Percentiles rank a stretch among this genome's conserved stretches.
Evolutionary conservation across 1,140 invertebrate species (phyloP).

Genomic region (Drepana arcuata): DNA sequence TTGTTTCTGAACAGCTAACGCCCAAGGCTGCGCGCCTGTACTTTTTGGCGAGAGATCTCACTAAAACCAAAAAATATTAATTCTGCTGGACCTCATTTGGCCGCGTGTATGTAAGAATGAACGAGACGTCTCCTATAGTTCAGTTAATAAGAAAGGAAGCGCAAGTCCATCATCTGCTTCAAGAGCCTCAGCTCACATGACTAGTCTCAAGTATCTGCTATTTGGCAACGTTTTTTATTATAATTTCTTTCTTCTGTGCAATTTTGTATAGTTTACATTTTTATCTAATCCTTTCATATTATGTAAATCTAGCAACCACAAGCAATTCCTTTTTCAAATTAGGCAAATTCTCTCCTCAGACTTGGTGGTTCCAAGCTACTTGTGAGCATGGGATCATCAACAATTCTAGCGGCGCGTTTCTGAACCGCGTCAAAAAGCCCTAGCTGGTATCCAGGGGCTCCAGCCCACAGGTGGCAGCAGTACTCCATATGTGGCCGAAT

Average conservation of each 20-base stretch:
- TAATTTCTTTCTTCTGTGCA: neutral
- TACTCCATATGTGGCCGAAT: no score
- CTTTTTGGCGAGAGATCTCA: neutral
- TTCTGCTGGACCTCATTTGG: conserved; percentile 1
- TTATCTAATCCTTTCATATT: neutral
- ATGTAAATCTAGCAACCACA: neutral
- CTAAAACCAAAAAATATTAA: neutral
- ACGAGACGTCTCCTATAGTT: neutral
- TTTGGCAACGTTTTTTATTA: neutral
- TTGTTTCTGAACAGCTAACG: neutral
- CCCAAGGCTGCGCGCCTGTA: neutral
- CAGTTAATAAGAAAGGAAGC: neutral
- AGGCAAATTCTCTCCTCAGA: no score
- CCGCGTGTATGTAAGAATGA: neutral
- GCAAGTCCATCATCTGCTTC: neutral
- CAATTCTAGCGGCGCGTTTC: no score
- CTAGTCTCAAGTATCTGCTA: neutral
- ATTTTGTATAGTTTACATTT: neutral
- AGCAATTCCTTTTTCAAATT: neutral
- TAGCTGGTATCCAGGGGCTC: no score
- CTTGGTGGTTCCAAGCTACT: no score
- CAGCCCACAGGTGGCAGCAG: no score
- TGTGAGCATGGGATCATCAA: no score
- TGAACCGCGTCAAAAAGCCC: no score
- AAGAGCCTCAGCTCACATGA: no score